Conservation (phyloP, 2,113 vertebrate species). For the Campylomormyrus tamandua region DNA sequence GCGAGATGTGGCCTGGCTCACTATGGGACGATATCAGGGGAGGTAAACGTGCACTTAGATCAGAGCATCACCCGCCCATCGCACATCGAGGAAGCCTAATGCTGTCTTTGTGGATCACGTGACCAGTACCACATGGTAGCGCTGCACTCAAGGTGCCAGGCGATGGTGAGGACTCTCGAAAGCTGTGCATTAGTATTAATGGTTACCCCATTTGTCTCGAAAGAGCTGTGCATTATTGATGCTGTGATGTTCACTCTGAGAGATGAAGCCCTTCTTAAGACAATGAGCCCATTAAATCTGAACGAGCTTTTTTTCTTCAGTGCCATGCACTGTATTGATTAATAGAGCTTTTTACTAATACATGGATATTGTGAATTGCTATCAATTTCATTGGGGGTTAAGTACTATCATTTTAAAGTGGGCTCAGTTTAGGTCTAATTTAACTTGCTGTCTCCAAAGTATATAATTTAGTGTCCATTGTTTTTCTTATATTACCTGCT, state of each 20-base stretch:
- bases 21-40: background rate
- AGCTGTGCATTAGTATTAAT: slow-evolving; percentile 1
- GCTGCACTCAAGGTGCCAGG: no score
- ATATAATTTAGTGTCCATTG: background rate
- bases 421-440: background rate
- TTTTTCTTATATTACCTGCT: background rate
- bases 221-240: slow-evolving; percentile 48
- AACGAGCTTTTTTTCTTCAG: slow-evolving; percentile 20
- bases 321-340: slow-evolving; percentile 40
- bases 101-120: background rate
- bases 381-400: background rate
- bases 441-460: background rate
- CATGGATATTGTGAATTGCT: slow-evolving; percentile 11
- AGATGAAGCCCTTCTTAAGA: slow-evolving; percentile 40
- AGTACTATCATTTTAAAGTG: background rate
- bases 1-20: background rate
- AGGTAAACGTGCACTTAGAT: background rate
- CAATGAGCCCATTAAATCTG: slow-evolving; percentile 40
- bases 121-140: background rate
- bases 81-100: background rate
- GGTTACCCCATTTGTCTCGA: slow-evolving; percentile 29
- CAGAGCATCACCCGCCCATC: background rate
- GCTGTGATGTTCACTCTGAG: slow-evolving; percentile 35
- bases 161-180: background rate
- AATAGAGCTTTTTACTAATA: slow-evolving; percentile 33